Evolutionary conservation across 2,888 invertebrate species (phyloP).

Genomic region (Lottia scabra): DNA sequence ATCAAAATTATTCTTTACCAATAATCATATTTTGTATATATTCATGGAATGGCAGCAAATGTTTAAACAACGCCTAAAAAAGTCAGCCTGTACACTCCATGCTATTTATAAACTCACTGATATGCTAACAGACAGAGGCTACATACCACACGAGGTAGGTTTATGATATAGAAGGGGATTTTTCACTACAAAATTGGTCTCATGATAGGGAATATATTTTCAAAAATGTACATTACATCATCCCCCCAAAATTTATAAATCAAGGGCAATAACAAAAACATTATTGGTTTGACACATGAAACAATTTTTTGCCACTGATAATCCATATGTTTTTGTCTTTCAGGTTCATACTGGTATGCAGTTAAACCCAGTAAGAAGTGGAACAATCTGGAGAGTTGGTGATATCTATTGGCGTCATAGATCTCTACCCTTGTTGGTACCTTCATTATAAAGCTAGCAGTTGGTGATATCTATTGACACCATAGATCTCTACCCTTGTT

Average conservation of each 20-base stretch:
- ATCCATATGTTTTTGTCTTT: neutral
- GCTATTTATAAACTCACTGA: constrained; percentile 36
- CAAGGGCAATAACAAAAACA: too few species aligned
- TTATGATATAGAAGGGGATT: neutral
- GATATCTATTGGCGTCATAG: constrained; percentile 49
- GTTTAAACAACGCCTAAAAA: constrained; percentile 41
- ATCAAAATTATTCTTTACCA: constrained; percentile 39
- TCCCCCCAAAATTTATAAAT: too few species aligned
- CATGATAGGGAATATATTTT: too few species aligned
- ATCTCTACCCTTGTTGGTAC: constrained; percentile 26
- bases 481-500: too few species aligned
- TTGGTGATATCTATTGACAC: neutral
- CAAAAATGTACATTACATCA: too few species aligned
- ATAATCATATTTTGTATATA: constrained; percentile 50
- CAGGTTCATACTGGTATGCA: constrained; percentile 30
- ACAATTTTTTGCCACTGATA: too few species aligned
- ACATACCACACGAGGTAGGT: constrained; percentile 37
- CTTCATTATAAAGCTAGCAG: constrained; percentile 19
- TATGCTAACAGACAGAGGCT: constrained; percentile 36
- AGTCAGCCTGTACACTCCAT: constrained; percentile 39
- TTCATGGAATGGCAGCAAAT: constrained; percentile 63
- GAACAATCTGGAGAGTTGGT: constrained; percentile 41
- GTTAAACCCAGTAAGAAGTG: constrained; percentile 35
- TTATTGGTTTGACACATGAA: too few species aligned
- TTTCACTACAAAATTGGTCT: too few species aligned